Base-by-base conservation (phyloP, 2,113 vertebrate species). In the Galeopterus variegatus region DNA sequence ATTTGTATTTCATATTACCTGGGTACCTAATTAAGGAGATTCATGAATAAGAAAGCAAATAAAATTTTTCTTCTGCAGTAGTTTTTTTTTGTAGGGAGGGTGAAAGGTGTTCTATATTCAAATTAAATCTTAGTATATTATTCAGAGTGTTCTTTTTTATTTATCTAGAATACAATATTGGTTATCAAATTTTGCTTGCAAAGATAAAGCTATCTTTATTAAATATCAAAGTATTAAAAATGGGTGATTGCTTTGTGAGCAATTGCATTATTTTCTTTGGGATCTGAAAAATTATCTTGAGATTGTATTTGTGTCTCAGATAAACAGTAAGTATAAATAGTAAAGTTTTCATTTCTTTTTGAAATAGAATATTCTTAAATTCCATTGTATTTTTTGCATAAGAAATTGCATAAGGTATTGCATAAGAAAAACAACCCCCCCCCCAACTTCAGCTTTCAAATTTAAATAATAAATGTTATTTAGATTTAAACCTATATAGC, bases 211-310 rank as follows among this genome's bases (percentile, higher is more conserved):
- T 95, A 88, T 97, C 96, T 97, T 97, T 98, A 97, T 98, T 98
- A 98, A 98, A 98, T 98, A 98, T 97, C 98, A 97, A n/a, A 97
- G 93, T 96, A 97, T 93, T 96, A 90, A 97, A 97, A 77, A 76
- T 89, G 73, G 87, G 87, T 98, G 96, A 98, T 98, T 98, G 93
- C 88, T 98, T 98, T 98, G 92, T 97, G 90, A 86, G 88, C 75
- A 97, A 97, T 93, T 97, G 89, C 48, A 97, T 98, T 98, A 98
- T 97, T 98, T 98, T 98, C 88, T 58, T 96, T 97, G 80, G 88
- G 52, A 58, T 92, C 98, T 98, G 85, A 98, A 98, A 98, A 98
- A 95, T 97, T 98, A 95, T 95, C 62, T 97, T 97, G 96, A 97
- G 97, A 98, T 98, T 98, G 96, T 91, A 98, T 98, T 98, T 98